Evolutionary conservation across 2,888 invertebrate species (phyloP).

Genomic region (Nesidiocoris tenuis): DNA sequence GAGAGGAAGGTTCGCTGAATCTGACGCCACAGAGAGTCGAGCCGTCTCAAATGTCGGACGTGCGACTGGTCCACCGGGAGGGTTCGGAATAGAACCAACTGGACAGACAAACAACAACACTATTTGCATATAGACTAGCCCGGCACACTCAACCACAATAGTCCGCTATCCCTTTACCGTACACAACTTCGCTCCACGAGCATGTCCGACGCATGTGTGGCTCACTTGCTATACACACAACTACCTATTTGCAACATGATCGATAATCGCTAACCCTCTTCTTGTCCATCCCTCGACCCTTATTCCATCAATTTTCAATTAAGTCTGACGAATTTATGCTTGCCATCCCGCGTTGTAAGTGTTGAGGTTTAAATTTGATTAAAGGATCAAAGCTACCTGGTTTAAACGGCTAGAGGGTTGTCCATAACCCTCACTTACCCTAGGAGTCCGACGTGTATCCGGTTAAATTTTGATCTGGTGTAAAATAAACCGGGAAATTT

Average conservation of each 20-base stretch:
- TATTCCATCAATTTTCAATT: slow-evolving; percentile 21
- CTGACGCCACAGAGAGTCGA: not conserved
- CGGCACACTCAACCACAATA: not conserved
- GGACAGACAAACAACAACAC: slow-evolving; percentile 22
- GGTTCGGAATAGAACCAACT: not conserved
- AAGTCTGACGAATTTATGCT: slow-evolving; percentile 12
- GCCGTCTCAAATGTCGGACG: not conserved
- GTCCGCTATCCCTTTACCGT: no score
- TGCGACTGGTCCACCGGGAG: not conserved
- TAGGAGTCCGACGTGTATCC: no score
- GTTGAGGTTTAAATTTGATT: not conserved
- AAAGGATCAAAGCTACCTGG: no score
- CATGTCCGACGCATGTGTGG: slow-evolving; percentile 2
- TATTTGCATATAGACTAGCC: slow-evolving; percentile 26
- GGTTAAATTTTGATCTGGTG: no score
- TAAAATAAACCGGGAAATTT: no score
- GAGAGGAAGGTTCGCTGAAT: not conserved
- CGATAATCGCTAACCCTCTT: slow-evolving; percentile 6
- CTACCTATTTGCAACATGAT: not conserved
- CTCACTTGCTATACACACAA: not conserved
- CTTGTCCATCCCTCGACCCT: not conserved
- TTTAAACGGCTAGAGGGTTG: no score
- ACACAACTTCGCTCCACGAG: no score
- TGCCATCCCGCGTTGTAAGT: not conserved
- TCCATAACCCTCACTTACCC: no score